These are phyloP conservation scores for Leptestheria dahalacensis DNA, from an alignment of 1,140 invertebrate species.

Conservation along the genomic window DNA sequence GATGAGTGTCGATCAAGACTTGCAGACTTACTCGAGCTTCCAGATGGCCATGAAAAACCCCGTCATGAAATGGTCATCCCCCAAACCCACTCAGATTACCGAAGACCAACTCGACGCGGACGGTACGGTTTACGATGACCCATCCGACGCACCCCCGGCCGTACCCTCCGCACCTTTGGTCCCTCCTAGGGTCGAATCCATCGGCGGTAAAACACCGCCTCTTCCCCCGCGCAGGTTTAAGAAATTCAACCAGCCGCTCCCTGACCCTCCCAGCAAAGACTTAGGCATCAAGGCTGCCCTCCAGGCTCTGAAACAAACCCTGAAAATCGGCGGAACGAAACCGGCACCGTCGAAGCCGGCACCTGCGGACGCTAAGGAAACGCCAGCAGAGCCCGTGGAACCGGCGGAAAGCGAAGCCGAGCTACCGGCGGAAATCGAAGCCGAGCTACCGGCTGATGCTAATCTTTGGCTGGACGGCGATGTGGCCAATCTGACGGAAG, in stretches of 20 bases:
- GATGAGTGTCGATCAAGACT: constrained; percentile 34
- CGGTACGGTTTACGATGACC: constrained; percentile 16
- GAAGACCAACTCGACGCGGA: no score
- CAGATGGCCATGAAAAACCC: constrained; percentile 77
- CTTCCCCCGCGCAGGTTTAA: constrained; percentile 16
- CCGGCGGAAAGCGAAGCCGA: not conserved
- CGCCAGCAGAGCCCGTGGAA: not conserved
- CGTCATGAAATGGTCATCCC: constrained; percentile 23
- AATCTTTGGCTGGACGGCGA: constrained; percentile 27
- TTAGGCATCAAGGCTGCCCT: constrained; percentile 11
- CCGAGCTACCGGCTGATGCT: not conserved
- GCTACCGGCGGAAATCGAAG: not conserved
- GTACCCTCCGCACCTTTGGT: not conserved
- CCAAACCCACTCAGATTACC: not conserved
- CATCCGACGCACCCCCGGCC: constrained; percentile 5
- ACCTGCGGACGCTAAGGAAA: not conserved
- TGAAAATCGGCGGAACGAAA: not conserved
- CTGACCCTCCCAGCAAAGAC: constrained; percentile 10
- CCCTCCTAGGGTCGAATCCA: constrained; percentile 14
- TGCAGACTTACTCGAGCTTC: constrained; percentile 60
- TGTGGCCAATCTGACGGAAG: constrained; percentile 49
- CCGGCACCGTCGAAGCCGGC: not conserved
- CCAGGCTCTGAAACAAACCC: constrained; percentile 12
- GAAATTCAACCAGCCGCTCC: constrained; percentile 16
- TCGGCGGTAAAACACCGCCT: constrained; percentile 9